phyloP scores from a whole-genome alignment of 1,140 invertebrate genomes.

The Ostrea edulis region DNA sequence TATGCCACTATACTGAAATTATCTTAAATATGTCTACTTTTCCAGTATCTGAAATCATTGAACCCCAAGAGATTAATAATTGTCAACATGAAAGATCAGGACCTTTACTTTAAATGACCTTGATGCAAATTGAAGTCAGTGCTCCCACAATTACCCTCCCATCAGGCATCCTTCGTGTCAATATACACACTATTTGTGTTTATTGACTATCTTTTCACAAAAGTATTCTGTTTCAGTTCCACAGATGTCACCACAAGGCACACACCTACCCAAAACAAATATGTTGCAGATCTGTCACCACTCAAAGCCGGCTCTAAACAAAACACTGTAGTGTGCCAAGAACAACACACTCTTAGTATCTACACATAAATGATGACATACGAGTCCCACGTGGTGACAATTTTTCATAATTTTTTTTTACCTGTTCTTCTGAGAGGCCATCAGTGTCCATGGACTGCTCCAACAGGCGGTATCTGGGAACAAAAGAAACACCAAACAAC shows the following conservation, averaged over 20 bases:
- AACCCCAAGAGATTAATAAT: not conserved
- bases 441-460: slow-evolving; percentile 97
- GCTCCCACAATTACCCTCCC: not conserved
- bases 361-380: not conserved
- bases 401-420: slow-evolving; percentile 57
- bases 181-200: slow-evolving; percentile 10
- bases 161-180: not conserved
- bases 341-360: not conserved
- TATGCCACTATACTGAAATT: not conserved
- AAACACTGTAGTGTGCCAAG: not conserved
- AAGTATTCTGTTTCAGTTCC: not conserved
- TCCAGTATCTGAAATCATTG: not conserved
- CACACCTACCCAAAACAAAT: not conserved
- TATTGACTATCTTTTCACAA: not conserved
- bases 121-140: not conserved
- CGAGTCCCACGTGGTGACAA: not conserved
- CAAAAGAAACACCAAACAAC: slow-evolving; percentile 52
- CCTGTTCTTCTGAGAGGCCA: slow-evolving; percentile 82
- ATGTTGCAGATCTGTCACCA: not conserved
- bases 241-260: not conserved
- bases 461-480: slow-evolving; percentile 89
- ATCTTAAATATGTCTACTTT: not conserved
- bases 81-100: not conserved
- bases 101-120: slow-evolving; percentile 23
- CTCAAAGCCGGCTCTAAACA: not conserved